Conservation (phyloP, 1,140 invertebrate genomes). For the Tribolium madens region DNA sequence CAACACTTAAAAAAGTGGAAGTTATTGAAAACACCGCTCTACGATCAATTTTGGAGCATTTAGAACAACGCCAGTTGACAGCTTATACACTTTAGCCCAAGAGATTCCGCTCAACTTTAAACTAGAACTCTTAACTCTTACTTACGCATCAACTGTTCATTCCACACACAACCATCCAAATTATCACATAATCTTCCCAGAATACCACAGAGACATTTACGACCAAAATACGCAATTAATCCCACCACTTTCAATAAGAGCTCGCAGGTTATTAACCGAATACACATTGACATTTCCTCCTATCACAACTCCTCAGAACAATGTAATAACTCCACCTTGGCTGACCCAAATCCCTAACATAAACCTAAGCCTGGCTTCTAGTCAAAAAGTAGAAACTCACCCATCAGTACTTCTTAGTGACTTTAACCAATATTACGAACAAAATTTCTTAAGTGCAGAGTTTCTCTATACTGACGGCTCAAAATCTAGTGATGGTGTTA, state of each 20-base stretch:
- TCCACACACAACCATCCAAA: neutral
- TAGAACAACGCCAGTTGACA: conserved; percentile 32
- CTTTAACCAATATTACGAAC: neutral
- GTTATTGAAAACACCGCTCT: conserved; percentile 20
- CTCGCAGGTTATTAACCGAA: neutral
- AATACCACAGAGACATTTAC: neutral
- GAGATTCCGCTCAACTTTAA: neutral
- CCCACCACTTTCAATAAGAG: neutral
- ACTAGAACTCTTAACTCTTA: neutral
- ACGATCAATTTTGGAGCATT: conserved; percentile 41
- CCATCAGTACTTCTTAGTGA: neutral
- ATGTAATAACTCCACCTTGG: neutral
- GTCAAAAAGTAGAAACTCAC: neutral
- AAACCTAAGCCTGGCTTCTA: neutral
- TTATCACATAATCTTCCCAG: neutral
- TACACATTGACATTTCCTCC: neutral
- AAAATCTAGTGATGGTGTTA: neutral
- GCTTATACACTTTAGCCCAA: conserved; percentile 32
- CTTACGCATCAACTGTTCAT: neutral
- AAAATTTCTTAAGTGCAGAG: neutral
- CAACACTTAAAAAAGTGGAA: conserved; percentile 25
- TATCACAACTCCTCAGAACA: neutral
- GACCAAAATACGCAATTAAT: neutral
- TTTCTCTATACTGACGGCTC: too few relatives aligned
- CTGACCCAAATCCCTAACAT: neutral